Conservation (phyloP, 2,888 invertebrate species). For the Pterobdella sp. region DNA sequence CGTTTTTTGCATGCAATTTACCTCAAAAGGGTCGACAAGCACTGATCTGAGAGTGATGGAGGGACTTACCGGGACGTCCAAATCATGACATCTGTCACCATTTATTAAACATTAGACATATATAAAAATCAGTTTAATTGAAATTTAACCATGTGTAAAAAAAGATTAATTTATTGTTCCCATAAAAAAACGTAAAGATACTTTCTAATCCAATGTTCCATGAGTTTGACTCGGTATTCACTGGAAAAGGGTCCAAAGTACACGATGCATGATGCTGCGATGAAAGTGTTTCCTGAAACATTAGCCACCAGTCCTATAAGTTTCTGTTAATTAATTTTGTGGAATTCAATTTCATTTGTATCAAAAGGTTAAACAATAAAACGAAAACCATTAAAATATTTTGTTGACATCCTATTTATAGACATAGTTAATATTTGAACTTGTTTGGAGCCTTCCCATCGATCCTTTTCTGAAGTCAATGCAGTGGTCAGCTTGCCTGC, state of each 20-base stretch:
- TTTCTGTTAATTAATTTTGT: no score
- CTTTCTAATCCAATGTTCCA: slow-evolving; percentile 60
- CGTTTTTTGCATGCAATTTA: no score
- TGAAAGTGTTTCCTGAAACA: slow-evolving; percentile 52
- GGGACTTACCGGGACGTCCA: slow-evolving; percentile 65
- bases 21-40: slow-evolving; percentile 56
- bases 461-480: slow-evolving; percentile 72
- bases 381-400: neutral
- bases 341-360: no score
- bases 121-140: no score
- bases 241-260: slow-evolving; percentile 53
- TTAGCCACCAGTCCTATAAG: slow-evolving; percentile 49
- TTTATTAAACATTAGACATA: neutral
- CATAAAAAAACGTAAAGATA: neutral
- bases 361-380: slow-evolving; percentile 15
- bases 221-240: slow-evolving; percentile 53
- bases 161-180: neutral
- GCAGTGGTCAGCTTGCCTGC: slow-evolving; percentile 79
- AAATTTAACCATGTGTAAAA: neutral
- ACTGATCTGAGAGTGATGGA: slow-evolving; percentile 58
- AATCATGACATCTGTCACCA: slow-evolving; percentile 55
- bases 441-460: slow-evolving; percentile 70
- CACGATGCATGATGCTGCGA: slow-evolving; percentile 52
- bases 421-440: slow-evolving; percentile 47
- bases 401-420: neutral